These are phyloP conservation scores for Vespertilio murinus DNA, from an alignment of 2,797 vertebrate species.

Conservation along the genomic window DNA sequence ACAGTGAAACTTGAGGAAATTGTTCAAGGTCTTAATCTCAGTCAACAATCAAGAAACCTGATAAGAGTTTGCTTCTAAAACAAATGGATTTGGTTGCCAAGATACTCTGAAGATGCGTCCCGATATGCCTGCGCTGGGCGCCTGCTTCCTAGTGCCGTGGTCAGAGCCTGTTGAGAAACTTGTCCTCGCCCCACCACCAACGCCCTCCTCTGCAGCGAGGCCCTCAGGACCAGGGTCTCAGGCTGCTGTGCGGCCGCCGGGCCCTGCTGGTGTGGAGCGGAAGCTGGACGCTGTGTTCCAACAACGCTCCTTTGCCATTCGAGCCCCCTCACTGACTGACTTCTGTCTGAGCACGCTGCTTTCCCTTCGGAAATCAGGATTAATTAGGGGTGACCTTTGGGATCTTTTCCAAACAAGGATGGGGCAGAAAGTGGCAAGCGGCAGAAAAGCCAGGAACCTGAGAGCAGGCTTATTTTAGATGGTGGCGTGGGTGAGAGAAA, in stretches of 20 bases:
- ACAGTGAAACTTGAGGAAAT: neutral
- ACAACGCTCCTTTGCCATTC: neutral
- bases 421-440: neutral
- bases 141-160: neutral
- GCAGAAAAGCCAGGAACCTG: neutral
- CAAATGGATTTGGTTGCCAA: neutral
- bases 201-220: neutral
- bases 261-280: neutral
- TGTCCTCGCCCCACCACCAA: neutral
- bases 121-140: neutral
- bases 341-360: neutral
- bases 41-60: neutral
- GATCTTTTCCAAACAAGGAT: constrained; percentile 28
- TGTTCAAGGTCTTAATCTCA: neutral
- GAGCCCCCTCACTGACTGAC: neutral
- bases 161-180: neutral
- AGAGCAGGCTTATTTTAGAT: neutral
- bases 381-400: neutral
- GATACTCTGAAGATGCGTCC: neutral
- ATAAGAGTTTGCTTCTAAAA: constrained; percentile 12
- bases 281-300: neutral
- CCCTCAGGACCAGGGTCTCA: neutral
- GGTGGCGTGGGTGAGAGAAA: neutral
- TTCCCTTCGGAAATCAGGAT: constrained; percentile 30
- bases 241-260: neutral